Percentiles rank a stretch among this genome's conserved stretches.
Conservation (phyloP, 2,797 vertebrate species). For the Pseudochirops corinnae region DNA sequence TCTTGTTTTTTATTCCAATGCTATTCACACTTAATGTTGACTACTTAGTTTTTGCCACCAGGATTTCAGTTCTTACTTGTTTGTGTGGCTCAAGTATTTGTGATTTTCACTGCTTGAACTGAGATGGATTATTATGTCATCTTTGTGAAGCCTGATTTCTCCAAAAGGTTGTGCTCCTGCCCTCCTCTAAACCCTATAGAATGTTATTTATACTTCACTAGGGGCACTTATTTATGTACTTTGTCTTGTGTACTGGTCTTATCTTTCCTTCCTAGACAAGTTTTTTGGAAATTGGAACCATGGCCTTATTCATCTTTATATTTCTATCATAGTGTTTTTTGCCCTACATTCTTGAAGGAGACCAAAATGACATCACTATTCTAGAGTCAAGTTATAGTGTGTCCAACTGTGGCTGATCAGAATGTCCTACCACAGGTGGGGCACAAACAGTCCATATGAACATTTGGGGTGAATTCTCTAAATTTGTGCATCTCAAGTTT, state of each 20-base stretch:
- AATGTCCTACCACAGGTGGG: too few species aligned
- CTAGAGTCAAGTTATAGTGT: too few species aligned
- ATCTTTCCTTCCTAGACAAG: too few species aligned
- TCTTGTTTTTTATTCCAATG: background rate
- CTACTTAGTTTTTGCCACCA: background rate
- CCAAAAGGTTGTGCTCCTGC: background rate
- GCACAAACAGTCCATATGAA: too few species aligned
- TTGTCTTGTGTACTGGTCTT: background rate
- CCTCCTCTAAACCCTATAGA: background rate
- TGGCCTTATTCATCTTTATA: background rate
- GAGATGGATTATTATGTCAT: background rate
- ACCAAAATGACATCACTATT: too few species aligned
- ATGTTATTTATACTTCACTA: background rate
- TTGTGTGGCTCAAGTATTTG: background rate
- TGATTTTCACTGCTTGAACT: background rate
- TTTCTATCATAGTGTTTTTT: background rate
- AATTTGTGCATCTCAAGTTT: too few species aligned
- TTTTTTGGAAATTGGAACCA: background rate
- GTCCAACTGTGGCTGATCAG: too few species aligned
- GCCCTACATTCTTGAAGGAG: too few species aligned
- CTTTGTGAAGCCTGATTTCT: background rate
- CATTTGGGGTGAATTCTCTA: too few species aligned
- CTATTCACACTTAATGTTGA: background rate
- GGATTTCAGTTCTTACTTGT: background rate
- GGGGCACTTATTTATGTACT: background rate